These are phyloP conservation scores for Hucho hucho DNA, from an alignment of 2,113 vertebrate species.

Conservation along the genomic window DNA sequence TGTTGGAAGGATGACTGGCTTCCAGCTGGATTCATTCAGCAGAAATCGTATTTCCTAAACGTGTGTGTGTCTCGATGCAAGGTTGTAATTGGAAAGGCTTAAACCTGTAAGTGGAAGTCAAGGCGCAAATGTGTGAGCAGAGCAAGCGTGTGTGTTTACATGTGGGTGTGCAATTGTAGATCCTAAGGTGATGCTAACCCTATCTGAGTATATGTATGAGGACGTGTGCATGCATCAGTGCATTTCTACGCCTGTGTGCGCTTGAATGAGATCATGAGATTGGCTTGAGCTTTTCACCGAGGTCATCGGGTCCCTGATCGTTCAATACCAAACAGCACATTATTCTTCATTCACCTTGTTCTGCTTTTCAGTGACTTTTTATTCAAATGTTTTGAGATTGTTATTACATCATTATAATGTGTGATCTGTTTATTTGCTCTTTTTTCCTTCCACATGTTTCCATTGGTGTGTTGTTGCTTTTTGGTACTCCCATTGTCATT, in stretches of 20 bases:
- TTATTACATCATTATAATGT: slow-evolving; percentile 2
- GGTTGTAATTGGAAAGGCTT: too few relatives aligned
- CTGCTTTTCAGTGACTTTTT: not conserved
- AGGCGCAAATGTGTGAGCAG: not conserved
- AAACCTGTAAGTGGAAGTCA: not conserved
- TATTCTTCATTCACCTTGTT: not conserved
- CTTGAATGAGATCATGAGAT: not conserved
- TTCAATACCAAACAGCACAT: too few relatives aligned
- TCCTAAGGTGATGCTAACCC: too few relatives aligned
- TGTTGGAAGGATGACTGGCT: too few relatives aligned
- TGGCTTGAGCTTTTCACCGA: too few relatives aligned
- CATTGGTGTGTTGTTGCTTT: not conserved
- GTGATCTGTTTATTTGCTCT: not conserved
- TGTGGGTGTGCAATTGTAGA: not conserved
- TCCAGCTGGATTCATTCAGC: too few relatives aligned
- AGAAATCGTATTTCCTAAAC: too few relatives aligned
- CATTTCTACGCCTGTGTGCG: not conserved
- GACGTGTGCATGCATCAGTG: not conserved
- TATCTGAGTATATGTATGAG: too few relatives aligned
- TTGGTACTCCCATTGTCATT: not conserved
- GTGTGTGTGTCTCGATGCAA: not conserved
- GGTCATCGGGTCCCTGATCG: too few relatives aligned
- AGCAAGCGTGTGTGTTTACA: not conserved
- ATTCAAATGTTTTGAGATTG: not conserved
- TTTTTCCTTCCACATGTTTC: slow-evolving; percentile 1